Conservation (phyloP, 2,113 vertebrate genomes). For the Chlamydotis undulata region DNA sequence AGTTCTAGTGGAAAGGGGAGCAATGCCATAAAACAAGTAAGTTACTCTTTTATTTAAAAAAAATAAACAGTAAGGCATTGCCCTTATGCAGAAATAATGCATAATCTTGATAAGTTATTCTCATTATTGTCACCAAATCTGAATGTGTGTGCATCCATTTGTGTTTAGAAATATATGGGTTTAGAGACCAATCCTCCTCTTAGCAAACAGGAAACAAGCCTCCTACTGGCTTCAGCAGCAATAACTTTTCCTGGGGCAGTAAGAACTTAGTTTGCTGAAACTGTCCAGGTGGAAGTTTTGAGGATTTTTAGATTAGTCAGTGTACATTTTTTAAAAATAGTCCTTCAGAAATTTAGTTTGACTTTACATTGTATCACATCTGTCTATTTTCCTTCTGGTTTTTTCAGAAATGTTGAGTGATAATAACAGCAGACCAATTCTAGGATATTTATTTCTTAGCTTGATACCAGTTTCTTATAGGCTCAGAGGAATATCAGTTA, state of each 20-base stretch:
- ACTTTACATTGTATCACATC: neutral
- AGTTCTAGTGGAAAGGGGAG: neutral
- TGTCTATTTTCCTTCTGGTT: accelerated
- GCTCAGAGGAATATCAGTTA: neutral
- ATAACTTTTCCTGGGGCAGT: neutral
- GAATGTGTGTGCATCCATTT: neutral
- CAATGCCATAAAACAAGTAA: neutral
- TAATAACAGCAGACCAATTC: neutral
- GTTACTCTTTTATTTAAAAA: neutral
- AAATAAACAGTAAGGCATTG: neutral
- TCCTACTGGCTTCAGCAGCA: neutral
- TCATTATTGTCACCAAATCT: neutral
- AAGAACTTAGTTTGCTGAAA: neutral
- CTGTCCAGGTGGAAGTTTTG: neutral
- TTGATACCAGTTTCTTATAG: neutral
- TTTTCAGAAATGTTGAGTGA: neutral
- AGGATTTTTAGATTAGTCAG: neutral
- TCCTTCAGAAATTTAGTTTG: neutral
- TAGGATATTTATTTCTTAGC: neutral
- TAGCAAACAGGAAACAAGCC: neutral
- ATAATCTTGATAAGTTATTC: neutral
- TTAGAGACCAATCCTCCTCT: neutral
- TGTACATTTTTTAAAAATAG: neutral
- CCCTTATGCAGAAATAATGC: neutral
- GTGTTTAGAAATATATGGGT: neutral